A percentile compares a stretch with the other conserved stretches of the same genome.
These are phyloP conservation scores for Gonatopus flavifemur DNA, from an alignment of 1,140 invertebrate species.

Conservation along the genomic window DNA sequence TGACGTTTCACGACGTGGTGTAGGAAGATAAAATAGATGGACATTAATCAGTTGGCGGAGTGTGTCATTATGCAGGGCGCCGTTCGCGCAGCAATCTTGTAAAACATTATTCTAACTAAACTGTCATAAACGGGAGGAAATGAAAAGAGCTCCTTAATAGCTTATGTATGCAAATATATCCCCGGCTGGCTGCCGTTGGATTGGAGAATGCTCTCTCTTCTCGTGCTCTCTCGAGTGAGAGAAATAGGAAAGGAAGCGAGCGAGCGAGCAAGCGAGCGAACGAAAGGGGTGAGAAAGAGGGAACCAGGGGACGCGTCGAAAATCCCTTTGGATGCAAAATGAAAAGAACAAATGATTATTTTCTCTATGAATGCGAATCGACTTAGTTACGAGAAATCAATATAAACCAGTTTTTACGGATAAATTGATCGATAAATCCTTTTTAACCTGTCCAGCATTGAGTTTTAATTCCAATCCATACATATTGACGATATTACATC, in stretches of 20 bases:
- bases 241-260: slow-evolving; percentile 25
- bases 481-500: too few relatives aligned
- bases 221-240: slow-evolving; percentile 28
- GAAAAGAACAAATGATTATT: too few relatives aligned
- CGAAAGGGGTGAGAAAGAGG: slow-evolving; percentile 5
- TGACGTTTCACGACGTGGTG: neutral
- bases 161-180: slow-evolving; percentile 58
- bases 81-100: slow-evolving; percentile 54
- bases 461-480: too few relatives aligned
- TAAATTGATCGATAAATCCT: too few relatives aligned
- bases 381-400: too few relatives aligned
- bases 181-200: slow-evolving; percentile 55
- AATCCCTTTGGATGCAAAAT: too few relatives aligned
- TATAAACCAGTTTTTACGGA: too few relatives aligned
- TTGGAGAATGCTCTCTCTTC: too few relatives aligned
- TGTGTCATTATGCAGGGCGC: slow-evolving; percentile 40
- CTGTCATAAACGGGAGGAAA: slow-evolving; percentile 61
- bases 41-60: slow-evolving; percentile 53
- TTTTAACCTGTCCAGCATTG: too few relatives aligned
- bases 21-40: slow-evolving; percentile 37
- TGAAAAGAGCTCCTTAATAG: slow-evolving; percentile 62
- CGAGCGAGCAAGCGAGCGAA: slow-evolving; percentile 46
- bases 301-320: too few relatives aligned
- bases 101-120: slow-evolving; percentile 59
- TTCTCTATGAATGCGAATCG: too few relatives aligned